phyloP scores from a whole-genome alignment of 2,888 invertebrate genomes.

The Norana najaformis region DNA sequence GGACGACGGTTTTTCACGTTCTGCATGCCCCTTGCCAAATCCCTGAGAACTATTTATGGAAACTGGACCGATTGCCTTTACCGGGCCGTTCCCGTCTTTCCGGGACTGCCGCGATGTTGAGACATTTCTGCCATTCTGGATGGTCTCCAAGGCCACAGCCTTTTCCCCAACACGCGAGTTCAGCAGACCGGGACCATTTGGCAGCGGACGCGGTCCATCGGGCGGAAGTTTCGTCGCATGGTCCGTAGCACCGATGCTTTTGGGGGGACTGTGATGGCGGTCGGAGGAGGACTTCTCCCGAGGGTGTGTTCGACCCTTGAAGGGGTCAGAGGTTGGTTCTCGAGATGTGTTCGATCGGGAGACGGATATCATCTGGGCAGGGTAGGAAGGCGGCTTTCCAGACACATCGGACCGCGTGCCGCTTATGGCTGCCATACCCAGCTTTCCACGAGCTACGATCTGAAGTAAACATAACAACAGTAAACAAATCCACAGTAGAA shows the following conservation, averaged over 20 bases:
- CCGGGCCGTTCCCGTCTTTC: not conserved
- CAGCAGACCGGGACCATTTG: not conserved
- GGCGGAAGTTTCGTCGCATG: not conserved
- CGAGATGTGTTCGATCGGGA: not conserved
- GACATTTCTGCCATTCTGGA: not conserved
- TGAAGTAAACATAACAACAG: too few relatives aligned
- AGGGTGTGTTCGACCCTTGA: not conserved
- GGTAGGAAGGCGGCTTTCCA: not conserved
- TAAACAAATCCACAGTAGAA: too few relatives aligned
- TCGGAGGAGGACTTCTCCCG: not conserved
- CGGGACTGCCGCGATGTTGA: not conserved
- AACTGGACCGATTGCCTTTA: not conserved
- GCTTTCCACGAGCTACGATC: not conserved
- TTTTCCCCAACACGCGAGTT: not conserved
- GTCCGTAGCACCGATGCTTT: not conserved
- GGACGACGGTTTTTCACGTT: not conserved
- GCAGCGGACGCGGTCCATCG: not conserved
- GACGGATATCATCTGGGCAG: not conserved
- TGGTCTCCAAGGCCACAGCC: not conserved
- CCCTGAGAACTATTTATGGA: not conserved
- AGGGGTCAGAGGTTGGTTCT: not conserved
- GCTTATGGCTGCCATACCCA: constrained; percentile 14
- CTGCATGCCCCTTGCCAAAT: not conserved
- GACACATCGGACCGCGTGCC: not conserved
- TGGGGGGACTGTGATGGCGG: not conserved